Percentiles rank a stretch among this genome's conserved stretches.
phyloP scores from a whole-genome alignment of 2,113 vertebrate genomes.

The Cariama cristata region DNA sequence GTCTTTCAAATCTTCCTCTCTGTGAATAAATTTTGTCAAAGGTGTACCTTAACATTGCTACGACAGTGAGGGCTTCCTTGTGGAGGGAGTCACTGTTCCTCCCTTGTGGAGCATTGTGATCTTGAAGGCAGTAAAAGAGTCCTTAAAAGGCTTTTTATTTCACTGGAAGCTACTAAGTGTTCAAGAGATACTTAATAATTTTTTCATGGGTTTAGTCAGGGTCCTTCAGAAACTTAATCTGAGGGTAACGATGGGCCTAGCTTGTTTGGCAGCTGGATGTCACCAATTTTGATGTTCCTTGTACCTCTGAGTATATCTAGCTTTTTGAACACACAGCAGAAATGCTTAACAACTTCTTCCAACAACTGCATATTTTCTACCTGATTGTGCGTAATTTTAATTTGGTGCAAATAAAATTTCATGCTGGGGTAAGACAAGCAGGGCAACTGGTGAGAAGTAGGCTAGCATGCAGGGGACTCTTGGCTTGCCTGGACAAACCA shows the following conservation, averaged over 20 bases:
- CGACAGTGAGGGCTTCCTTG: accelerated
- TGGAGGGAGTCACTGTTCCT: neutral
- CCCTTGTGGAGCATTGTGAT: neutral
- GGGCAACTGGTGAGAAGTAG: neutral
- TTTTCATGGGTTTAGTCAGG: neutral
- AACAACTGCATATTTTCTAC: neutral
- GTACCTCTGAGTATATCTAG: neutral
- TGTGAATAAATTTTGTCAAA: neutral
- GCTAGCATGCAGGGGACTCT: neutral
- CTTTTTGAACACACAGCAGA: neutral
- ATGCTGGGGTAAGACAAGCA: accelerated
- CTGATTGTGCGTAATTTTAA: neutral
- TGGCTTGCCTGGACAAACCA: neutral
- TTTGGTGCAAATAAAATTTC: neutral
- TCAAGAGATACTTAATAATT: neutral
- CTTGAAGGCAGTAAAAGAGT: neutral
- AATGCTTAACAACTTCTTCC: neutral
- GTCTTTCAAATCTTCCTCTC: neutral
- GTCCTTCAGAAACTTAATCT: neutral
- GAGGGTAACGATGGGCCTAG: accelerated
- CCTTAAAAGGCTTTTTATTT: neutral
- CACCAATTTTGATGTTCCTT: neutral
- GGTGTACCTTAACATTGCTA: neutral
- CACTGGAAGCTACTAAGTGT: neutral
- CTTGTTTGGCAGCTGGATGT: neutral